Evolutionary conservation across 2,888 invertebrate genomes (phyloP).

Genomic region (Rosalia funebris): DNA sequence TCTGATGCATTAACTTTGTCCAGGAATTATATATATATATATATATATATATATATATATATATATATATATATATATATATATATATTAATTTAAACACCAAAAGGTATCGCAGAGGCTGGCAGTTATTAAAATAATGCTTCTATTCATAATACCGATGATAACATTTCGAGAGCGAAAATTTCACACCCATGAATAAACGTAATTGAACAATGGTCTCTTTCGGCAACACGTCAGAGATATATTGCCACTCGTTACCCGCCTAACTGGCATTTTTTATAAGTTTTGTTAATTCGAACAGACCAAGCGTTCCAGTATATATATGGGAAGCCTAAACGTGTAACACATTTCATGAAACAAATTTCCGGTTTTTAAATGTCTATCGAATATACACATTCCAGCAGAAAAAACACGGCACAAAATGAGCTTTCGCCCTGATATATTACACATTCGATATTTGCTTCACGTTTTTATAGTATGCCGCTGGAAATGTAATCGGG

Average conservation of each 20-base stretch:
- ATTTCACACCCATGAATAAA: conserved; percentile 17
- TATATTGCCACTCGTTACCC: conserved; percentile 38
- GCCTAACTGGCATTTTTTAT: conserved; percentile 35
- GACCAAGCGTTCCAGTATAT: conserved; percentile 35
- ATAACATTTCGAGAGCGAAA: conserved; percentile 20
- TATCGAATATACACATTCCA: conserved; percentile 44
- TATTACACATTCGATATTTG: conserved; percentile 37
- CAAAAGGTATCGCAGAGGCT: no score
- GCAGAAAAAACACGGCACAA: conserved; percentile 41
- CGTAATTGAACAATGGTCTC: conserved; percentile 25
- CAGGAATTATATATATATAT: no score
- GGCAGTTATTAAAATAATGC: no score
- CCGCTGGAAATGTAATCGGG: conserved; percentile 20
- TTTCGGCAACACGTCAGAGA: conserved; percentile 20
- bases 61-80: no score
- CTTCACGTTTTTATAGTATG: conserved; percentile 19
- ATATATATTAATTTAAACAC: no score
- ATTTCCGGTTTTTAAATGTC: conserved; percentile 53
- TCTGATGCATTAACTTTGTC: no score
- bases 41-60: no score
- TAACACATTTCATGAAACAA: conserved; percentile 50
- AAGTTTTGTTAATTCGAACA: conserved; percentile 39
- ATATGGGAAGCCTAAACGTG: conserved; percentile 38
- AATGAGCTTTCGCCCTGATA: conserved; percentile 45
- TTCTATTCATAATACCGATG: conserved; percentile 3